Conservation (phyloP, 2,888 invertebrate species). For the Hanleya hanleyi region DNA sequence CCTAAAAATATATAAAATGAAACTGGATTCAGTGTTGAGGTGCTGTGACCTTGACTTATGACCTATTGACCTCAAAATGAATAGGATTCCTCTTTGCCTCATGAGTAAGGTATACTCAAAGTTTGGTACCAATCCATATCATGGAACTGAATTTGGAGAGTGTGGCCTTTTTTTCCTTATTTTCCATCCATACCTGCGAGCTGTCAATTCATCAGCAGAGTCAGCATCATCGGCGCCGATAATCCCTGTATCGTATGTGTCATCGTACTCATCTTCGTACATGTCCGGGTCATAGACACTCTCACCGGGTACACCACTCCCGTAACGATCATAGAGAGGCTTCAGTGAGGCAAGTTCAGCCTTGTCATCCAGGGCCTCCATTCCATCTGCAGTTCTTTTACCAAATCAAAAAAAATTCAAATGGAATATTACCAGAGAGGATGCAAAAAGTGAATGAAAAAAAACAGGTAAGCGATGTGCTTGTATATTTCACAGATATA, state of each 20-base stretch:
- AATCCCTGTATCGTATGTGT: slow-evolving; percentile 83
- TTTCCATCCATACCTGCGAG: slow-evolving; percentile 58
- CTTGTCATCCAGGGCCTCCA: slow-evolving; percentile 51
- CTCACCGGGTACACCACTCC: slow-evolving; percentile 32
- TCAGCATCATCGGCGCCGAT: slow-evolving; percentile 74
- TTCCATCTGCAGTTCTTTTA: slow-evolving; percentile 10
- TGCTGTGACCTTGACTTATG: too few relatives aligned
- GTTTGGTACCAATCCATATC: too few relatives aligned
- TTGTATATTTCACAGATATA: too few relatives aligned
- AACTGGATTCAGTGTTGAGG: too few relatives aligned
- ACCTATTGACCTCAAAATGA: too few relatives aligned
- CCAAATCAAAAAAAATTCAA: neutral
- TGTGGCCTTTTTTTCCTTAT: too few relatives aligned
- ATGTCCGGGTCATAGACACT: slow-evolving; percentile 43
- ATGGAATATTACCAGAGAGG: neutral
- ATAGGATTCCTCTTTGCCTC: too few relatives aligned
- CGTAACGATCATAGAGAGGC: slow-evolving; percentile 61
- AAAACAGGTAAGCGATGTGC: too few relatives aligned
- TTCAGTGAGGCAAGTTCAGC: slow-evolving; percentile 53
- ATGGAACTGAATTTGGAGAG: too few relatives aligned
- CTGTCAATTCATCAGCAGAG: slow-evolving; percentile 70
- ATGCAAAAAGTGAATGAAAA: too few relatives aligned
- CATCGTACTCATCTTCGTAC: slow-evolving; percentile 96
- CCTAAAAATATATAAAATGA: too few relatives aligned
- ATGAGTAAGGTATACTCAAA: too few relatives aligned